Conservation (phyloP, 2,797 vertebrate genomes). For the Valencia hispanica region DNA sequence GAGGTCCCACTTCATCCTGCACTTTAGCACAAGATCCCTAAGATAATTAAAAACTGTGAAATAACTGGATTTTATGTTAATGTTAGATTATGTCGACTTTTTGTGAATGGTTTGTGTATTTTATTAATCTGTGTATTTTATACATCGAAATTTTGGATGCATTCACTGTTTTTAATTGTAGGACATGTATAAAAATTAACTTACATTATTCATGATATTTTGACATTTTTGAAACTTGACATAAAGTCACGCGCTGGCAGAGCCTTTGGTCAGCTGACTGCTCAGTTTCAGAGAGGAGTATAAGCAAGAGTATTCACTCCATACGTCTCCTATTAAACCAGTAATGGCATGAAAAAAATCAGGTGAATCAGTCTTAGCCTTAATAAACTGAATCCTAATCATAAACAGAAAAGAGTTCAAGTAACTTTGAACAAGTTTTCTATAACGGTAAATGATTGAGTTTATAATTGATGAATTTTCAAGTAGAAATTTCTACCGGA, state of each 20-base stretch:
- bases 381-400: rapidly evolving
- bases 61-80: background rate
- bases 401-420: rapidly evolving
- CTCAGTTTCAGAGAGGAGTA: background rate
- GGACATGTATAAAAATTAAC: background rate
- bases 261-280: constrained; percentile 59
- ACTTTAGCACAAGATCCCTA: background rate
- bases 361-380: background rate
- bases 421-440: background rate
- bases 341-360: rapidly evolving
- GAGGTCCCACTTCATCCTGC: background rate
- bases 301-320: background rate
- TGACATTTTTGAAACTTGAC: background rate
- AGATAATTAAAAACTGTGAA: background rate
- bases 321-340: background rate
- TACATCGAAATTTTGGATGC: background rate
- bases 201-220: background rate
- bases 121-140: background rate
- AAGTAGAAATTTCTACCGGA: rapidly evolving
- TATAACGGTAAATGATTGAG: rapidly evolving
- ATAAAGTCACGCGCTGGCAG: background rate
- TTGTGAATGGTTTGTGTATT: background rate
- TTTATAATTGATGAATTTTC: background rate
- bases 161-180: background rate
- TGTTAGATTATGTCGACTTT: background rate